Conservation (phyloP, 2,888 invertebrate genomes). For the Busseola fusca region DNA sequence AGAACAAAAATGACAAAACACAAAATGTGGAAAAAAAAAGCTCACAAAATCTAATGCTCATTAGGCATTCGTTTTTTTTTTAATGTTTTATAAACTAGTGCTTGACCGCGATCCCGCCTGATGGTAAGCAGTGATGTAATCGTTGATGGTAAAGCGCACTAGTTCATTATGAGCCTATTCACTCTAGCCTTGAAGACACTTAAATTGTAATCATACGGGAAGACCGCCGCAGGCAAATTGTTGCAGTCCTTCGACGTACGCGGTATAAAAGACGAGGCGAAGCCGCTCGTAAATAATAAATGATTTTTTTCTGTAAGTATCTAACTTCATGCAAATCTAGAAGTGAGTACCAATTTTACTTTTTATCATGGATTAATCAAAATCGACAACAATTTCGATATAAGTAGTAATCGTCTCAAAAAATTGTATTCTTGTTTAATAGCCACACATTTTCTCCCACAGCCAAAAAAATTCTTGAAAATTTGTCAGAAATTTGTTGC, state of each 20-base stretch:
- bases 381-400: not conserved
- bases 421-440: not conserved
- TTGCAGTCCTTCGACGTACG: too few species aligned
- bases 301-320: not conserved
- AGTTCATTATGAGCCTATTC: too few species aligned
- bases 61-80: too few species aligned
- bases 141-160: too few species aligned
- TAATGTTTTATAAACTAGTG: too few species aligned
- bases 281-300: not conserved
- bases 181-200: too few species aligned
- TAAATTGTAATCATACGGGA: too few species aligned
- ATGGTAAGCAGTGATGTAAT: too few species aligned
- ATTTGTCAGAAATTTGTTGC: not conserved
- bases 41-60: not conserved
- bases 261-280: too few species aligned
- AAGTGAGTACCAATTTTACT: not conserved
- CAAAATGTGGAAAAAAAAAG: not conserved
- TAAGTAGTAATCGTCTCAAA: not conserved
- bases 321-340: not conserved
- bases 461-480: constrained; percentile 13
- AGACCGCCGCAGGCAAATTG: too few species aligned
- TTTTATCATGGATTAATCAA: not conserved
- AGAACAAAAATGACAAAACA: not conserved
- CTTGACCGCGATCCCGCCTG: too few species aligned
- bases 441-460: not conserved